Percentiles rank a stretch among this genome's conserved stretches.
Conservation (phyloP, 2,888 invertebrate genomes). For the Ormyrus pomaceus region DNA sequence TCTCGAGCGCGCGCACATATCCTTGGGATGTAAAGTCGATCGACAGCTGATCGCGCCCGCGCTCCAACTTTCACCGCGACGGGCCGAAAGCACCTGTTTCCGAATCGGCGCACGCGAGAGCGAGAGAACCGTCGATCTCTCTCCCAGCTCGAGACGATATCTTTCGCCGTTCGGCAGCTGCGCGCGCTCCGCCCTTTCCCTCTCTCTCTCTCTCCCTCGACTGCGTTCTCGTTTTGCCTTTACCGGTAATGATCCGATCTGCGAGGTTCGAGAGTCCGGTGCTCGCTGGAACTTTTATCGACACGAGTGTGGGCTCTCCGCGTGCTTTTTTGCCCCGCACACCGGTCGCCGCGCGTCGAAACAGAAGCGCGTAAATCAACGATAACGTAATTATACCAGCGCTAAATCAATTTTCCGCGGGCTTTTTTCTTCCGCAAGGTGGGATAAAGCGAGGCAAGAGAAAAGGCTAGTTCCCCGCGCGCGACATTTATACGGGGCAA, state of each 20-base stretch:
- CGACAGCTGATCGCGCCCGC: slow-evolving; percentile 35
- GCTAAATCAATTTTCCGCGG: no score
- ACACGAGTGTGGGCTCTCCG: no score
- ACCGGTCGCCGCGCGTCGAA: no score
- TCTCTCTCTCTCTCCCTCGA: background rate
- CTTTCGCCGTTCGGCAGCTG: slow-evolving; percentile 19
- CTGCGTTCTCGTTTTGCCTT: background rate
- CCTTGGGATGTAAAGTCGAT: background rate
- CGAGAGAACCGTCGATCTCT: background rate
- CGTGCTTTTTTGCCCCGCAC: no score
- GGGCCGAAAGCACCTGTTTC: slow-evolving; percentile 16
- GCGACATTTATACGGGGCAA: slow-evolving; percentile 26
- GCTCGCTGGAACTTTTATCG: no score
- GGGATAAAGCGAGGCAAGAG: no score
- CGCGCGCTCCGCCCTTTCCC: background rate
- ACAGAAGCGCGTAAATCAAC: no score
- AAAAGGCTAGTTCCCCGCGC: slow-evolving; percentile 9
- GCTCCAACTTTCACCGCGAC: slow-evolving; percentile 1
- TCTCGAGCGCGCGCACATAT: background rate
- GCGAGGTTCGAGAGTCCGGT: no score
- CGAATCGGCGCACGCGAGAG: slow-evolving; percentile 14
- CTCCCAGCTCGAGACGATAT: background rate
- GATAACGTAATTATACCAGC: no score
- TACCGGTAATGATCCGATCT: no score
- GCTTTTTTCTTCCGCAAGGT: no score